These are phyloP conservation scores for Perognathus longimembris DNA, from an alignment of 2,113 vertebrate genomes.

Conservation along the genomic window DNA sequence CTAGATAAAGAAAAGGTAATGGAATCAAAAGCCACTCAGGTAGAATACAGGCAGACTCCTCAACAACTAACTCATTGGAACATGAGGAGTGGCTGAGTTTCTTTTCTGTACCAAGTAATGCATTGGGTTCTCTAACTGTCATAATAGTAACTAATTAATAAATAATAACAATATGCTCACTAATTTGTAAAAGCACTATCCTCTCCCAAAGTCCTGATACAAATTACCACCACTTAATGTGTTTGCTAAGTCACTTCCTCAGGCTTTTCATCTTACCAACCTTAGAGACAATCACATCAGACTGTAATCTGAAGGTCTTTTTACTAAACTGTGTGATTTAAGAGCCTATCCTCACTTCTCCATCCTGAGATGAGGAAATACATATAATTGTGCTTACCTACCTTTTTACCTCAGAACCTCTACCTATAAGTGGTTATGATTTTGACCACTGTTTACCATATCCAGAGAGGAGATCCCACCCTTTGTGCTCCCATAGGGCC, in stretches of 20 bases:
- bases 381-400: rapidly evolving
- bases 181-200: not conserved
- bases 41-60: not conserved
- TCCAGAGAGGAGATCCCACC: not conserved
- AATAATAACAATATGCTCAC: too few relatives aligned
- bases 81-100: not conserved
- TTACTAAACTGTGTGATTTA: not conserved
- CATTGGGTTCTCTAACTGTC: not conserved
- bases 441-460: not conserved
- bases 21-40: not conserved
- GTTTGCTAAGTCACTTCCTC: not conserved
- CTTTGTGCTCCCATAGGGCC: not conserved
- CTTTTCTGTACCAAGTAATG: not conserved
- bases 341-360: not conserved
- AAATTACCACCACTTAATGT: not conserved
- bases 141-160: not conserved
- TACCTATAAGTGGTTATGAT: too few relatives aligned
- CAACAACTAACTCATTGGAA: not conserved
- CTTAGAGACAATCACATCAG: not conserved
- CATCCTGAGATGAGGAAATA: too few relatives aligned
- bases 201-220: not conserved
- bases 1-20: not conserved
- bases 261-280: not conserved
- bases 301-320: not conserved
- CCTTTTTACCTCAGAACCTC: rapidly evolving